Evolutionary conservation across 2,888 invertebrate genomes (phyloP), one percentile per base, ranked within the genome.

Genomic region (Monopis laevigella): DNA sequence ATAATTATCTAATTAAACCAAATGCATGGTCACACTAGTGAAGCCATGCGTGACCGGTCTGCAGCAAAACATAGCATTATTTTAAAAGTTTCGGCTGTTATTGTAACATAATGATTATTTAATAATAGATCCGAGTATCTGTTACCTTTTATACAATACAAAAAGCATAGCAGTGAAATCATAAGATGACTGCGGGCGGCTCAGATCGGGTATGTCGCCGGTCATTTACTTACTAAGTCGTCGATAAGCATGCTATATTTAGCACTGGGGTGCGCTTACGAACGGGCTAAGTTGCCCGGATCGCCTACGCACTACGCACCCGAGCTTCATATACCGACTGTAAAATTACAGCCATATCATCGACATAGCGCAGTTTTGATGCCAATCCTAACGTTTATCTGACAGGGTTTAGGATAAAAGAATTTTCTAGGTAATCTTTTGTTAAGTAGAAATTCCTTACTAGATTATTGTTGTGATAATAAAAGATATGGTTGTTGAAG

Each of bases 161-260:
- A n/a, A n/a, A n/a, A n/a, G n/a, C n/a, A n/a, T n/a, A n/a, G 62
- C 62, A 64, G 60, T 59, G 59, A 52, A 60, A 63, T 70, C 59
- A 65, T 72, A 65, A 24, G 10, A 7, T 70, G 72, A 71, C 69
- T 58, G 66, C 71, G n/a, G 52, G 72, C 73, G 72, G 71, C 71
- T 73, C 72, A 69, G 64, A 54, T 56, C 58, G 66, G 52, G 64
- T 65, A 64, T 67, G 71, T 72, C 68, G 71, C 73, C n/a, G 72
- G 74, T 72, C 77, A 74, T 78, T 77, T 75, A 74, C 77, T 75
- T 77, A 73, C 72, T 71, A 73, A 73, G 71, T 67, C 59, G 59
- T 51, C 70, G 77, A 78, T 78, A 77, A 78, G 73, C 71, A 65
- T 16, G 70, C 74, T 78, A 78, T 74, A 75, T 78, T 74, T 78